Percentiles rank a stretch among this genome's conserved stretches.
phyloP scores from a whole-genome alignment of 2,888 invertebrate species.

The Drosophila greeni region DNA sequence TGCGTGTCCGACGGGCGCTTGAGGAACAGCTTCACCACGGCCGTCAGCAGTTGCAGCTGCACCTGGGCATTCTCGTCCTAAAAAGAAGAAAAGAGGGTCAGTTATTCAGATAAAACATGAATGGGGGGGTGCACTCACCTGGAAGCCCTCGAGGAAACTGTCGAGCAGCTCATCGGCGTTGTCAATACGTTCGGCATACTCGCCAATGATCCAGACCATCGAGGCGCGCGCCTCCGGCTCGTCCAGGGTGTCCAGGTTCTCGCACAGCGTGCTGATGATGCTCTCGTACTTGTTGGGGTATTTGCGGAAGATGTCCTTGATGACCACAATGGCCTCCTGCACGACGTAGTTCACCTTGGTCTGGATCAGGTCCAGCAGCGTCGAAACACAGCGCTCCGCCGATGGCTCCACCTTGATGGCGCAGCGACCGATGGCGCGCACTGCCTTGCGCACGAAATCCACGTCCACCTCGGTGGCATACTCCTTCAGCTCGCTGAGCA shows the following conservation, averaged over 20 bases:
- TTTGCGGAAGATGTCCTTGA: conserved; percentile 97
- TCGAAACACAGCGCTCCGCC: conserved; percentile 98
- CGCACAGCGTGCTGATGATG: conserved; percentile 98
- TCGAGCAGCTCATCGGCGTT: conserved; percentile 99
- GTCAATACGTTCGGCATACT: conserved; percentile 99
- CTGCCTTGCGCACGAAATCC: conserved; percentile 99
- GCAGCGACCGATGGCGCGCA: conserved; percentile 98
- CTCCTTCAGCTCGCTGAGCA: conserved; percentile 98
- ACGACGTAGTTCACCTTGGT: conserved; percentile 99
- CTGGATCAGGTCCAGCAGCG: conserved; percentile 97
- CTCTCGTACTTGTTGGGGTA: conserved; percentile 99
- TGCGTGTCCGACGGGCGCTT: conserved; percentile 99
- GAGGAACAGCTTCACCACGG: conserved; percentile 98
- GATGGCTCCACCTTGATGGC: conserved; percentile 99
- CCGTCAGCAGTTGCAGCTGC: conserved; percentile 96
- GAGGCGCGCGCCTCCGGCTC: conserved; percentile 99
- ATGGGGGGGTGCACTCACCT: too few species aligned
- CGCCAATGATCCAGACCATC: conserved; percentile 97
- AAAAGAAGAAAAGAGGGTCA: conserved; percentile 79
- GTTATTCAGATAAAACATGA: too few species aligned
- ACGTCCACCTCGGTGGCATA: conserved; percentile 99
- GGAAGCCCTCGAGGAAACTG: conserved; percentile 98
- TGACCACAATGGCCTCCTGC: conserved; percentile 99
- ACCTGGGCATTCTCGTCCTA: conserved; percentile 98
- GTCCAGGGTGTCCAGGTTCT: conserved; percentile 98